Evolutionary conservation across 1,140 invertebrate species (phyloP).

Genomic region (Trialeurodes vaporariorum): DNA sequence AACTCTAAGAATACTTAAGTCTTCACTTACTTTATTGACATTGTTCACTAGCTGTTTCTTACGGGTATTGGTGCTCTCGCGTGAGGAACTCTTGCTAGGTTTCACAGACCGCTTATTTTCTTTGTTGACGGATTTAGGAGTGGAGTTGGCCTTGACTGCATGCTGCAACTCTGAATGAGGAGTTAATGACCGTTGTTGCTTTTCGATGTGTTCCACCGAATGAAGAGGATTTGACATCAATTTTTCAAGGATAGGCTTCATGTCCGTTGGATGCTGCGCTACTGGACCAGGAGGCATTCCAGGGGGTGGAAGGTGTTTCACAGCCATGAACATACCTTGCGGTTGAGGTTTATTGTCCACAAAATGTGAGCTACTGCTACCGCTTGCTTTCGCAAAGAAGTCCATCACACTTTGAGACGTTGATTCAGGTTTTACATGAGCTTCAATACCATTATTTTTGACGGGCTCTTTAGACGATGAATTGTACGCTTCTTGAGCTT

Average conservation of each 20-base stretch:
- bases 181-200: conserved; percentile 62
- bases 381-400: conserved; percentile 69
- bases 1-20: background rate
- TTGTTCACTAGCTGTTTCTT: background rate
- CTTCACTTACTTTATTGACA: background rate
- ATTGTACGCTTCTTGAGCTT: conserved; percentile 73
- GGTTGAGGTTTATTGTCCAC: background rate
- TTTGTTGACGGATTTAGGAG: background rate
- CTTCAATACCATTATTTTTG: background rate
- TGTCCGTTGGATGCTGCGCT: conserved; percentile 6
- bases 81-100: background rate
- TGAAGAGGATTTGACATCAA: conserved; percentile 69
- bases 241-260: conserved; percentile 40
- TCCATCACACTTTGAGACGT: conserved; percentile 70
- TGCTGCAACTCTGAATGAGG: conserved; percentile 38
- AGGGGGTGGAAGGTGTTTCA: conserved; percentile 9
- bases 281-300: conserved; percentile 11
- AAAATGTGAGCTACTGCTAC: conserved; percentile 31
- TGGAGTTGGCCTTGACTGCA: background rate
- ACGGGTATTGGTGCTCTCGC: background rate
- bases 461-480: background rate
- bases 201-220: conserved; percentile 76
- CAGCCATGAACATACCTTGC: conserved; percentile 6
- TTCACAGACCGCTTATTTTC: conserved; percentile 23
- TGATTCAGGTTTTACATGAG: conserved; percentile 9